phyloP scores from a whole-genome alignment of 2,797 vertebrate species.

The Anguilla anguilla region DNA sequence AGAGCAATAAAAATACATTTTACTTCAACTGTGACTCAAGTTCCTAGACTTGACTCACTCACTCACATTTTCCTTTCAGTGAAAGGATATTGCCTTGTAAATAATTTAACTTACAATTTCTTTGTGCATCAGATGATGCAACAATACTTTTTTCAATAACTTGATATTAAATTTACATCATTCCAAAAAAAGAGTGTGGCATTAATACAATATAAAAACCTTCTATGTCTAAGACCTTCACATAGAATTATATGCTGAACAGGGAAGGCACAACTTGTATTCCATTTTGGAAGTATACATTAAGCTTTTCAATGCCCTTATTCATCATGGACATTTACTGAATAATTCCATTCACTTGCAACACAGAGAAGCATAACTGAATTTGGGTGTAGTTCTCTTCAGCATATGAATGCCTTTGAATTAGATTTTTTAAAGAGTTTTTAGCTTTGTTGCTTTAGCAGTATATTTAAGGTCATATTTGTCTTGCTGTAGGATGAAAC shows the following conservation, averaged over 20 bases:
- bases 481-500: no score
- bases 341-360: neutral
- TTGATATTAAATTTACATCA: neutral
- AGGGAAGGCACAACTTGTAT: neutral
- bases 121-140: constrained; percentile 4
- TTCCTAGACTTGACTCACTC: neutral
- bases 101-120: neutral
- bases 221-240: neutral
- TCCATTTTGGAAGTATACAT: neutral
- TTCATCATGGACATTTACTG: neutral
- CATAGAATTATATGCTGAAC: neutral
- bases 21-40: neutral
- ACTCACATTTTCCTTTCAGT: neutral
- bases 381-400: neutral
- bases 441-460: neutral
- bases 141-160: neutral
- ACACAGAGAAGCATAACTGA: constrained; percentile 15
- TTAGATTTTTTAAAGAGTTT: no score
- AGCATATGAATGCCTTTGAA: neutral
- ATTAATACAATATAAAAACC: neutral
- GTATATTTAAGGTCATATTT: no score
- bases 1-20: constrained; percentile 10
- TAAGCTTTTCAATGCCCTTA: constrained; percentile 22
- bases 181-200: neutral
- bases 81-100: neutral